These are phyloP conservation scores for Anastatus disparis DNA, from an alignment of 1,140 invertebrate species.

Conservation along the genomic window DNA sequence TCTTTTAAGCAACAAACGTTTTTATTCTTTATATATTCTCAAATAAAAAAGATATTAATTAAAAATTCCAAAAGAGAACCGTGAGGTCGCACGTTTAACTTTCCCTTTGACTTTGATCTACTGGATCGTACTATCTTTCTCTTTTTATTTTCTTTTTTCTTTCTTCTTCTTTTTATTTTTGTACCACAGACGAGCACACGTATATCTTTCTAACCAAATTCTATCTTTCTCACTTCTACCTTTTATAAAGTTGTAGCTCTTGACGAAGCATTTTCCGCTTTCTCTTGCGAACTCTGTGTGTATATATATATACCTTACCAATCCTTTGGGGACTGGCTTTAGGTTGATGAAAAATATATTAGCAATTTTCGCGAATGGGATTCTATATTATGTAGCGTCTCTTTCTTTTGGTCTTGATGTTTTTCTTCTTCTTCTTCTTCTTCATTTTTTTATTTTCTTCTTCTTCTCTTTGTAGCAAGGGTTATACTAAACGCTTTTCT, in stretches of 20 bases:
- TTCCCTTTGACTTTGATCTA: slow-evolving; percentile 31
- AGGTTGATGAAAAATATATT: slow-evolving; percentile 37
- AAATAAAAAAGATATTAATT: slow-evolving; percentile 46
- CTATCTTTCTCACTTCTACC: neutral
- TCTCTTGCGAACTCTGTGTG: neutral
- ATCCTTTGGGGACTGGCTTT: slow-evolving; percentile 27
- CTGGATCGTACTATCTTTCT: neutral
- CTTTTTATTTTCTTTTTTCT: slow-evolving; percentile 30
- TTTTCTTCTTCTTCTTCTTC: neutral
- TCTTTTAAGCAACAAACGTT: slow-evolving; percentile 33
- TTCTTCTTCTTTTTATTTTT: neutral
- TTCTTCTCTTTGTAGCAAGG: too few relatives aligned
- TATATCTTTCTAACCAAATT: neutral
- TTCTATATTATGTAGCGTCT: slow-evolving; percentile 21
- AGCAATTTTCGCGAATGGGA: slow-evolving; percentile 25
- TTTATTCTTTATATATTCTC: slow-evolving; percentile 30
- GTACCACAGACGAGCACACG: neutral
- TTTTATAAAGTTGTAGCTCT: slow-evolving; percentile 1
- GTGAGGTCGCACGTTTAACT: neutral
- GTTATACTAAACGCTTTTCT: too few relatives aligned
- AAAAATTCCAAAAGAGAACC: slow-evolving; percentile 41
- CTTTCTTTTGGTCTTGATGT: neutral
- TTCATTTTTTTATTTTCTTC: slow-evolving; percentile 7
- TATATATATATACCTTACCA: neutral
- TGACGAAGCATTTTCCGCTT: slow-evolving; percentile 21